These are phyloP conservation scores for Dendrolimus pini DNA, from an alignment of 2,888 invertebrate genomes.

Conservation along the genomic window DNA sequence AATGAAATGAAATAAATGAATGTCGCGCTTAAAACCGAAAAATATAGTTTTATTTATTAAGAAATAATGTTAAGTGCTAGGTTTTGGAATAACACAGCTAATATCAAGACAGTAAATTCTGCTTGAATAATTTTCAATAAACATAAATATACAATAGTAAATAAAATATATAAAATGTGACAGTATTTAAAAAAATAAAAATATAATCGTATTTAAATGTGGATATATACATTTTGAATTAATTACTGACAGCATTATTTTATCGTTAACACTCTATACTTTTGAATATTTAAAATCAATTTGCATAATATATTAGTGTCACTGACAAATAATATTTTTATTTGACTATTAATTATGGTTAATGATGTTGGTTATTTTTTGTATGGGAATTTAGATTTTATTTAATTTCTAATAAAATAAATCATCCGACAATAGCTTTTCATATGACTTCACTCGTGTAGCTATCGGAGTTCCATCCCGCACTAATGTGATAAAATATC, in stretches of 20 bases:
- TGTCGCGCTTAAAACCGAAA: too few relatives aligned
- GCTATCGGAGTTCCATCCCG: neutral
- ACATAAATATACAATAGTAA: too few relatives aligned
- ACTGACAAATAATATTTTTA: neutral
- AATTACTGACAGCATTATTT: neutral
- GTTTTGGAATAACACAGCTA: too few relatives aligned
- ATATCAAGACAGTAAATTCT: too few relatives aligned
- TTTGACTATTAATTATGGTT: neutral
- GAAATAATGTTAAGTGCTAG: too few relatives aligned
- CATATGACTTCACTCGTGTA: neutral
- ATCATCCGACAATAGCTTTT: too few relatives aligned
- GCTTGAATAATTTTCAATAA: too few relatives aligned
- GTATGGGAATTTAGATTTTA: neutral
- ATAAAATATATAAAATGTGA: too few relatives aligned
- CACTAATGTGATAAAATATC: too few relatives aligned
- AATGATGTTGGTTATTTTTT: neutral
- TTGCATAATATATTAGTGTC: neutral
- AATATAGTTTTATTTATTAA: too few relatives aligned
- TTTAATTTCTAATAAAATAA: neutral
- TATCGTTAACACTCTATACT: neutral
- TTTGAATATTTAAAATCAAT: neutral
- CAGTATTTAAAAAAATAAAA: too few relatives aligned
- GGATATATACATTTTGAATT: neutral
- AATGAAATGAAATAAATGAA: too few relatives aligned
- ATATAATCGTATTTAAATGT: neutral